phyloP scores from a whole-genome alignment of 2,888 invertebrate species.

The Endomychus coccineus region DNA sequence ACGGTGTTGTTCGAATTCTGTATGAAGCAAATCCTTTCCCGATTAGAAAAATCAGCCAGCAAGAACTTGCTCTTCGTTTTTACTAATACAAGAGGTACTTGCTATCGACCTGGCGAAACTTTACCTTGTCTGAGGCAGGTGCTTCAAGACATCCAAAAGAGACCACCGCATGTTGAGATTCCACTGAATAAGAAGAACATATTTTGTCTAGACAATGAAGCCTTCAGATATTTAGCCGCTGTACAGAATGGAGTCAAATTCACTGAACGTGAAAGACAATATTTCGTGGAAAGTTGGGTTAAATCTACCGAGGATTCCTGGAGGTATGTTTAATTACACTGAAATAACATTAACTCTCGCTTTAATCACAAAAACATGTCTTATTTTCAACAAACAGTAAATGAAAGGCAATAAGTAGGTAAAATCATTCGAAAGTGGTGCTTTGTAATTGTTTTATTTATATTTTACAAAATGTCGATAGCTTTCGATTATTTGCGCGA shows the following conservation, averaged over 20 bases:
- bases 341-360: too few species aligned
- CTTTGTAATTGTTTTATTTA: too few species aligned
- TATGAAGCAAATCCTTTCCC: constrained; percentile 35
- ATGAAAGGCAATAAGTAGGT: too few species aligned
- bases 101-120: constrained; percentile 35
- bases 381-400: too few species aligned
- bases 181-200: constrained; percentile 29
- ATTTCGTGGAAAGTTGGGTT: constrained; percentile 26
- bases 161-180: constrained; percentile 29
- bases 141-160: constrained; percentile 24
- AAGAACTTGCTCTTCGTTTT: constrained; percentile 38
- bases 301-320: constrained; percentile 27
- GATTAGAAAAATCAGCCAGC: constrained; percentile 36
- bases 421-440: too few species aligned
- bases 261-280: constrained; percentile 14
- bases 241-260: constrained; percentile 24
- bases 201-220: constrained; percentile 39
- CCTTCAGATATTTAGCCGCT: constrained; percentile 35
- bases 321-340: constrained; percentile 25
- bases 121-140: constrained; percentile 26
- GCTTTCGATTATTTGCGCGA: too few species aligned
- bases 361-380: too few species aligned
- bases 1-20: constrained; percentile 36
- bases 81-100: constrained; percentile 31
- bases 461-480: too few species aligned